Conservation (phyloP, 1,140 invertebrate species). For the Oryctes rhinoceros region DNA sequence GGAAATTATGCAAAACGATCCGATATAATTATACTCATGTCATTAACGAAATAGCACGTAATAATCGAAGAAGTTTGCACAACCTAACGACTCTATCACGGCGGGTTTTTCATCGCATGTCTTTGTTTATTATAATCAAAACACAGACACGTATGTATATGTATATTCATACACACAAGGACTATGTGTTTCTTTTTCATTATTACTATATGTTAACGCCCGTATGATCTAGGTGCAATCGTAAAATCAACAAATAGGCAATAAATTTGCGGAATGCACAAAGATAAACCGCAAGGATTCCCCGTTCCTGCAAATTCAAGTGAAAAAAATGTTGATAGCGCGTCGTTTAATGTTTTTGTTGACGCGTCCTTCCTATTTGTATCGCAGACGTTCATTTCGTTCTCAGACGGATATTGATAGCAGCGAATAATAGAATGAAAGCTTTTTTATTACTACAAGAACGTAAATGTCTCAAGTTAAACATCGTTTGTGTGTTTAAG, state of each 20-base stretch:
- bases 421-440: no score
- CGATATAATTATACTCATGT: slow-evolving; percentile 7
- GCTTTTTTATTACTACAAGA: no score
- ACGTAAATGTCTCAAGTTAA: no score
- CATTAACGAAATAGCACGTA: slow-evolving; percentile 5
- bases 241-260: slow-evolving; percentile 12
- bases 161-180: neutral
- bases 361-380: no score
- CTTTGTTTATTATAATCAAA: slow-evolving; percentile 7
- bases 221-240: neutral
- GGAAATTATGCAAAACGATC: slow-evolving; percentile 18
- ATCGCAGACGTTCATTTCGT: no score
- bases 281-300: neutral
- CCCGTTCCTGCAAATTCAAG: neutral
- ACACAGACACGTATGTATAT: no score
- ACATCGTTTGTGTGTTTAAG: no score
- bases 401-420: no score
- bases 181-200: slow-evolving; percentile 6
- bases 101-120: neutral
- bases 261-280: neutral
- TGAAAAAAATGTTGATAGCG: neutral
- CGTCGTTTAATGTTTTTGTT: no score
- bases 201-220: neutral
- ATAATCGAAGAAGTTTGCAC: slow-evolving; percentile 11
- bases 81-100: slow-evolving; percentile 14